phyloP scores from a whole-genome alignment of 2,113 vertebrate genomes.

The Oriolus oriolus region DNA sequence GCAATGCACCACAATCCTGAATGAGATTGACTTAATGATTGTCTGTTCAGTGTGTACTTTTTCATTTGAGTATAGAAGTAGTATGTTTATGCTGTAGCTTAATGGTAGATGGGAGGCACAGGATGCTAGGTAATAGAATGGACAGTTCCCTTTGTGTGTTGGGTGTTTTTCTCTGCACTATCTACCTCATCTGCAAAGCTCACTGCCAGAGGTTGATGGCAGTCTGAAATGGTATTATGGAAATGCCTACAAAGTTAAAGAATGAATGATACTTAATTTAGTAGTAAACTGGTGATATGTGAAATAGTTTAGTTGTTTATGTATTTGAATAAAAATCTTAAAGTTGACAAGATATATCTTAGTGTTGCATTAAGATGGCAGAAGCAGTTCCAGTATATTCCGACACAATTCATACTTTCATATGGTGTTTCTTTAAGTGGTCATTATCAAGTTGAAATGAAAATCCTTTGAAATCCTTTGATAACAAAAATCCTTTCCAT shows the following conservation, averaged over 20 bases:
- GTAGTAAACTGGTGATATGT: not conserved
- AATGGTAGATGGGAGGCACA: not conserved
- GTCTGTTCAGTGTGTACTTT: not conserved
- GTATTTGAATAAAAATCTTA: not conserved
- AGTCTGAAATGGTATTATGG: not conserved
- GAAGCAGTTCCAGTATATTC: not conserved
- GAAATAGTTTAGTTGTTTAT: not conserved
- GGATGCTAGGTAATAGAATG: not conserved
- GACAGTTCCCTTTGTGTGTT: not conserved
- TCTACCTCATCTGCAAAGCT: not conserved
- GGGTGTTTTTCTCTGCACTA: not conserved
- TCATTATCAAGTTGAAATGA: not conserved
- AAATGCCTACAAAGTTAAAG: not conserved
- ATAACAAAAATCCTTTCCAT: not conserved
- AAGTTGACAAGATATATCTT: not conserved
- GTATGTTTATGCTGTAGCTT: not conserved
- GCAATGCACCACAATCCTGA: not conserved
- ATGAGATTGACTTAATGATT: not conserved
- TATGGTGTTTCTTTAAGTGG: not conserved
- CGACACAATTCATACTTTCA: not conserved
- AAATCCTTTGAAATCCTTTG: not conserved
- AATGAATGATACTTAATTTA: not conserved
- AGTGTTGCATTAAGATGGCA: not conserved
- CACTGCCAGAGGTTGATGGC: not conserved
- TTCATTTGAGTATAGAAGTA: not conserved